A percentile compares a stretch with the other conserved stretches of the same genome.
phyloP scores from a whole-genome alignment of 92 coral and sea anemone species.

The Phenganax stokvisi region DNA sequence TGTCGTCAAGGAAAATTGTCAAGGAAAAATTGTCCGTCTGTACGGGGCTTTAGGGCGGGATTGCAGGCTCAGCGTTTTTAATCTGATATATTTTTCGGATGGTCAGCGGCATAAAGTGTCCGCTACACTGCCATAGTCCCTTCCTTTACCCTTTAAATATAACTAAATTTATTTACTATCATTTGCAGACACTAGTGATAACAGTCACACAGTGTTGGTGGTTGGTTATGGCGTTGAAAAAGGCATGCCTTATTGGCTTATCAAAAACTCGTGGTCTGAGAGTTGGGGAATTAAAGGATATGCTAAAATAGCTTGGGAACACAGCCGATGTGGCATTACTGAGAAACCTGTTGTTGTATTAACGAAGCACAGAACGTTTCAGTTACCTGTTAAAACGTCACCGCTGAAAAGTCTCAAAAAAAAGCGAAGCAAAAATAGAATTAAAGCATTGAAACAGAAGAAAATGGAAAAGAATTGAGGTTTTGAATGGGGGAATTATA shows the following conservation, averaged over 20 bases:
- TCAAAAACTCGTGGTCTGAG: slow-evolving; percentile 88
- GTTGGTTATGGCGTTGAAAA: slow-evolving; percentile 94
- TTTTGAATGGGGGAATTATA: no score
- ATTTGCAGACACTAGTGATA: slow-evolving; percentile 69
- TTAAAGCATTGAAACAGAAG: not conserved
- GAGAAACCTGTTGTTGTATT: slow-evolving; percentile 87
- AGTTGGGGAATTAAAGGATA: slow-evolving; percentile 93
- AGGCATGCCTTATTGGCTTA: slow-evolving; percentile 88
- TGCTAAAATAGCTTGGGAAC: slow-evolving; percentile 83
- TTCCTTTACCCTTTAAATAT: not conserved
- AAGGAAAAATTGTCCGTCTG: no score
- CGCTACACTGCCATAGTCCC: not conserved
- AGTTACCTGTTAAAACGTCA: slow-evolving; percentile 69
- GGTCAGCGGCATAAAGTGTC: no score
- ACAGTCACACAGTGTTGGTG: slow-evolving; percentile 84
- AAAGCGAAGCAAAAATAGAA: not conserved
- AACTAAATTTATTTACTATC: not conserved
- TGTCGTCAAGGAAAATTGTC: no score
- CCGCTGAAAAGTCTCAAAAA: not conserved
- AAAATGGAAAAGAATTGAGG: not conserved
- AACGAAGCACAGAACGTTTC: slow-evolving; percentile 70
- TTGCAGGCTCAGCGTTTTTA: no score
- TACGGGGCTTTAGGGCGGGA: no score
- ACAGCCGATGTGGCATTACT: slow-evolving; percentile 86
- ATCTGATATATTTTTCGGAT: no score